These are phyloP conservation scores for Nyctereutes procyonoides DNA, from an alignment of 2,113 vertebrate genomes.

Conservation along the genomic window DNA sequence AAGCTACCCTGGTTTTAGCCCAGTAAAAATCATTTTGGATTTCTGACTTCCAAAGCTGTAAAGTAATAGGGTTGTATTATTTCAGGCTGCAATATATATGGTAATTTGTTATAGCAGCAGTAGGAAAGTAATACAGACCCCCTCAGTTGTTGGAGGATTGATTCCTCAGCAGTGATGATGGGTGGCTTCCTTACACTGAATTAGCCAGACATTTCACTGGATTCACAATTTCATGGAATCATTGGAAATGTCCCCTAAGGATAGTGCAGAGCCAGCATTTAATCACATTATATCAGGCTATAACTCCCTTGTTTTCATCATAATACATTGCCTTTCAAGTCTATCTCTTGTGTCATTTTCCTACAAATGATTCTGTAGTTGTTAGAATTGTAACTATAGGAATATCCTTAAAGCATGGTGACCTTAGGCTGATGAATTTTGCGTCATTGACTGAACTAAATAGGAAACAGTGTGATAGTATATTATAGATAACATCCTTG, in stretches of 20 bases:
- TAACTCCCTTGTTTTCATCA: neutral
- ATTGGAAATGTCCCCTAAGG: neutral
- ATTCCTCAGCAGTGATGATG: neutral
- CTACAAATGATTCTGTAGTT: neutral
- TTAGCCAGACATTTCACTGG: neutral
- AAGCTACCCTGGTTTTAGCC: neutral
- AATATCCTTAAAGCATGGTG: neutral
- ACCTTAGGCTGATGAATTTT: neutral
- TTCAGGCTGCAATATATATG: neutral
- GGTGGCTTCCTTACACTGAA: neutral
- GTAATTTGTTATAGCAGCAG: neutral
- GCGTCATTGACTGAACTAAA: neutral
- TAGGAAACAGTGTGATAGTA: neutral
- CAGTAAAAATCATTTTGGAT: neutral
- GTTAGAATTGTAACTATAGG: neutral
- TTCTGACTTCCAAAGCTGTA: neutral
- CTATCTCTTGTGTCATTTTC: neutral
- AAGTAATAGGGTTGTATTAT: neutral
- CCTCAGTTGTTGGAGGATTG: neutral
- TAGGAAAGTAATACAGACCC: neutral
- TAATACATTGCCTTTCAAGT: neutral
- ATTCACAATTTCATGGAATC: neutral
- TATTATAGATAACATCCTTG: neutral
- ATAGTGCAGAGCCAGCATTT: neutral
- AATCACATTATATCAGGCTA: neutral